Evolutionary conservation across 1,140 invertebrate genomes (phyloP), one percentile per base, ranked within the genome.

Genomic region (Globodera rostochiensis): DNA sequence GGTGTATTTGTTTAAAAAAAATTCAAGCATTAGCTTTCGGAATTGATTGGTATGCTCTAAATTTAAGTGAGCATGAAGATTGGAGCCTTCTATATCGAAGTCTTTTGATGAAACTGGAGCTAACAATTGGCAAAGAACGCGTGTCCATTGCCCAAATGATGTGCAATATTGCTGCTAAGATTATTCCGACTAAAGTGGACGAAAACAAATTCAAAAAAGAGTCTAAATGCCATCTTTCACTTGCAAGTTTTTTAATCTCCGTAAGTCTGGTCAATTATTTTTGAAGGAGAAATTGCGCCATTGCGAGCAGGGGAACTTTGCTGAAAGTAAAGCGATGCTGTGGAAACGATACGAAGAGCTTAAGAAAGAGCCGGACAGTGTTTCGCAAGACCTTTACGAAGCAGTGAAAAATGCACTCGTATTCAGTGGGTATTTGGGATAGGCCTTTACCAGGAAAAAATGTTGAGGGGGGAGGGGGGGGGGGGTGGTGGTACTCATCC

Each of bases 281-380:
- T 77, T 78, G 21, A 19, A 78, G 76, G 76, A 78, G 21, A 78
- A 78, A 67, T 78, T 78, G 46, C 53, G 76, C 21, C 45, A 78
- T 49, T 69, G 53, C 49, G 76, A 78, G 21, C 64, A 7, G 0
- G 76, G 49, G 49, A 67, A 47, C 13, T 67, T 78, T 36, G 70
- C 19, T n/a, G 25, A 47, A 21, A 70, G 64, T 8, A 78, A 78
- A 67, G 25, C 45, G 13, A n/a, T 78, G 47, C 49, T 78, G 66
- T 78, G 76, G 76, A 64, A 49, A n/a, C 66, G 76, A 21, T 78
- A 69, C 8, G 76, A 78, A 67, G 76, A 78, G 50, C 36, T 78
- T 0, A 70, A 70, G 49, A 78, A 78, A 49, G 64, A 78, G 57
- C 76, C 76, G 49, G 60, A 67, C 25, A 64, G 64, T 78, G 57